Conservation (phyloP, 2,888 invertebrate species). For the Lasius fuliginosus region DNA sequence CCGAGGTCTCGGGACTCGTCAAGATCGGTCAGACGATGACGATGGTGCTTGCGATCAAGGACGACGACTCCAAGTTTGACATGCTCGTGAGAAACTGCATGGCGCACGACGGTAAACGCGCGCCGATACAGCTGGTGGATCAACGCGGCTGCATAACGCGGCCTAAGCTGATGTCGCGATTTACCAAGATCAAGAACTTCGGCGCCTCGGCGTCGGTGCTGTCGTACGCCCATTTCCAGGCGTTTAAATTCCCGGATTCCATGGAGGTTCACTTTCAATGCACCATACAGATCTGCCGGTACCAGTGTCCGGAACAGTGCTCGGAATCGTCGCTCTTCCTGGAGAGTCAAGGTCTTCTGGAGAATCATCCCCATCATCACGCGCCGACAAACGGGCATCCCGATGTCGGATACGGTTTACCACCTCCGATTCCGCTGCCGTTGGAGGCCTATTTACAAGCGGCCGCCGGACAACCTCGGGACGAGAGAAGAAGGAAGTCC, state of each 20-base stretch:
- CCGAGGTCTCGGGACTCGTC: conserved; percentile 97
- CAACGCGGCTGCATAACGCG: conserved; percentile 96
- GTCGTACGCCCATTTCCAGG: conserved; percentile 97
- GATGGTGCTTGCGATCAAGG: conserved; percentile 98
- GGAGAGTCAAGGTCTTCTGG: conserved; percentile 86
- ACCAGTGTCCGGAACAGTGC: conserved; percentile 97
- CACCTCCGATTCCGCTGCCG: conserved; percentile 89
- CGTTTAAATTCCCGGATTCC: conserved; percentile 98
- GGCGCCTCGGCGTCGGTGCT: conserved; percentile 97
- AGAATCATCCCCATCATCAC: conserved; percentile 86
- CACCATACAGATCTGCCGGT: conserved; percentile 97
- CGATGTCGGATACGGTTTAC: conserved; percentile 90
- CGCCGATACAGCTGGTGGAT: conserved; percentile 97
- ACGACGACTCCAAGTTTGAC: conserved; percentile 97
- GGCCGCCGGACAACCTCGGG: conserved; percentile 90
- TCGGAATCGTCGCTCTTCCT: conserved; percentile 88
- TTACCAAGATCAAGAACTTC: conserved; percentile 98
- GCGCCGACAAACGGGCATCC: conserved; percentile 84
- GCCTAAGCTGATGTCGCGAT: conserved; percentile 96
- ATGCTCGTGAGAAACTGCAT: conserved; percentile 98
- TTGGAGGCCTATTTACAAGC: conserved; percentile 89
- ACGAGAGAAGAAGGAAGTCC: conserved; percentile 91
- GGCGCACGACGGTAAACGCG: conserved; percentile 97
- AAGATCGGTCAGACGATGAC: conserved; percentile 99
- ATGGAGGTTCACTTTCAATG: conserved; percentile 99